Percentiles rank a stretch among this genome's conserved stretches.
Evolutionary conservation across 2,888 invertebrate genomes (phyloP).

Genomic region (Hypselothyrea guttata): DNA sequence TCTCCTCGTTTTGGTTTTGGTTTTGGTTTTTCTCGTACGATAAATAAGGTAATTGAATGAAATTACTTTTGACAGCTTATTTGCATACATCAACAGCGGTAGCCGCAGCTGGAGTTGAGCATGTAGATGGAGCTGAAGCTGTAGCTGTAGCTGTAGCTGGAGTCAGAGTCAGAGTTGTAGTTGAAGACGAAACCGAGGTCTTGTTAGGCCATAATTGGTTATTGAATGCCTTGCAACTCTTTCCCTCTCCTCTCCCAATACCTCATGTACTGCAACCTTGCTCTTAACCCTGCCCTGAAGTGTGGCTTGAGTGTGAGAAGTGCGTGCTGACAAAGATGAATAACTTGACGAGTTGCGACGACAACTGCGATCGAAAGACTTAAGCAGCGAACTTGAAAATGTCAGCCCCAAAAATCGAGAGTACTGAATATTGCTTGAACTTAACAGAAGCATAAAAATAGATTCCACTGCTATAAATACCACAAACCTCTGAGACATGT

Average conservation of each 20-base stretch:
- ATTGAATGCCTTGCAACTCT: conserved; percentile 57
- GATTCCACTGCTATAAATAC: too few species aligned
- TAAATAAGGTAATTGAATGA: conserved; percentile 78
- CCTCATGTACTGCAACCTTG: conserved; percentile 7
- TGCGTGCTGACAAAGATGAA: conserved; percentile 68
- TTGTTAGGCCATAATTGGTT: conserved; percentile 76
- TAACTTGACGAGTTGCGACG: conserved; percentile 41
- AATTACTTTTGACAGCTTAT: conserved; percentile 78
- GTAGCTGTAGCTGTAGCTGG: conserved; percentile 24
- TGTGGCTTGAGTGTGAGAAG: conserved; percentile 52
- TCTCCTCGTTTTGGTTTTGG: conserved; percentile 47
- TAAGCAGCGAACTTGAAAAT: conserved; percentile 49
- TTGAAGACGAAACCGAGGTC: conserved; percentile 38
- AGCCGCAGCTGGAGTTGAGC: conserved; percentile 40
- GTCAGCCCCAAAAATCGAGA: neutral
- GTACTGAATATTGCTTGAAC: neutral
- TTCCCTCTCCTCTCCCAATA: neutral
- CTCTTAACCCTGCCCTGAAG: neutral
- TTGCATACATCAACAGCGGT: conserved; percentile 72
- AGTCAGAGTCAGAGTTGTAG: conserved; percentile 18
- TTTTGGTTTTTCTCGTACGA: conserved; percentile 45
- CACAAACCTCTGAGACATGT: neutral
- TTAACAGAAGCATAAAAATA: too few species aligned
- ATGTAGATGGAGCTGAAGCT: conserved; percentile 15
- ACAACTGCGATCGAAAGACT: conserved; percentile 45